Percentiles rank a stretch among this genome's conserved stretches.
These are phyloP conservation scores for Gonioctena quinquepunctata DNA, from an alignment of 1,140 invertebrate species.

Conservation along the genomic window DNA sequence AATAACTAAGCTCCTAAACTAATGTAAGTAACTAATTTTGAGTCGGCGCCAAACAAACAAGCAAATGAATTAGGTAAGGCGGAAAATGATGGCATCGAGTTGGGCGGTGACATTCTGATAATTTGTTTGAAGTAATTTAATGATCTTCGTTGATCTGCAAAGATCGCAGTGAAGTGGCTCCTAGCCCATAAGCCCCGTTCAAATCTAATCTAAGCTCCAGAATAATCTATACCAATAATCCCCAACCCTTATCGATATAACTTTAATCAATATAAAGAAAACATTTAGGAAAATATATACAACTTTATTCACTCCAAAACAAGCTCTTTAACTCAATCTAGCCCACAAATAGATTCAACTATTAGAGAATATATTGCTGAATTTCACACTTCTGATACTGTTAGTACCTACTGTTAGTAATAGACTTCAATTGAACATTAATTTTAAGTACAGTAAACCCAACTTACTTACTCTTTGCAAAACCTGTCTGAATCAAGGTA, in stretches of 20 bases:
- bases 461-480: not conserved
- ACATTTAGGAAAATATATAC: constrained; percentile 1
- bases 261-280: not conserved
- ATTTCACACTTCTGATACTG: not conserved
- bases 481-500: not conserved
- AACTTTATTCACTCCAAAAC: not conserved
- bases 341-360: not conserved
- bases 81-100: too few species aligned
- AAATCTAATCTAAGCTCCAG: too few species aligned
- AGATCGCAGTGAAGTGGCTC: too few species aligned
- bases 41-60: too few species aligned
- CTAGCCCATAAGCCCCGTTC: too few species aligned
- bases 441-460: not conserved
- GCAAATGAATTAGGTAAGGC: too few species aligned
- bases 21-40: too few species aligned
- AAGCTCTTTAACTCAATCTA: not conserved
- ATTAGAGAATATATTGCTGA: not conserved
- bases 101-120: too few species aligned
- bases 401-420: not conserved
- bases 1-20: too few species aligned
- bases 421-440: not conserved
- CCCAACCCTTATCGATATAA: not conserved
- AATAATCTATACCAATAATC: not conserved
- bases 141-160: too few species aligned
- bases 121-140: too few species aligned